Conservation (phyloP, 1,140 invertebrate species). For the Chironomus striatipennis region DNA sequence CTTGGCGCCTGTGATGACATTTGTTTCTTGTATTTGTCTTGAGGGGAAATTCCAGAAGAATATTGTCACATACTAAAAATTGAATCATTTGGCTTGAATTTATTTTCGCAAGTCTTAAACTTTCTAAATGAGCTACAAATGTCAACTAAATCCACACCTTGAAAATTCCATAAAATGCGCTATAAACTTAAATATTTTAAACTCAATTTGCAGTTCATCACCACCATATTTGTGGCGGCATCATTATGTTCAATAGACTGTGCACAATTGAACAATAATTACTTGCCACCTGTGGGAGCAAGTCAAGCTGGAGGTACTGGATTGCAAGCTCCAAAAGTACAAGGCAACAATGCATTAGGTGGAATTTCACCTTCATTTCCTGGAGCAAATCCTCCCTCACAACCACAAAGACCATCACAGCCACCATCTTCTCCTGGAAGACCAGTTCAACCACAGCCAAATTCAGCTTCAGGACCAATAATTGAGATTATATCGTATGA, state of each 20-base stretch:
- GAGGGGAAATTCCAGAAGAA: too few relatives aligned
- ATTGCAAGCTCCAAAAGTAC: constrained; percentile 33
- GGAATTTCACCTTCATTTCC: background rate
- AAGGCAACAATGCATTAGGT: background rate
- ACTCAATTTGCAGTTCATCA: background rate
- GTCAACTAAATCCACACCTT: too few relatives aligned
- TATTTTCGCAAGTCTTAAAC: too few relatives aligned
- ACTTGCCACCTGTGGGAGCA: constrained; percentile 40
- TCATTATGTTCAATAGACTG: constrained; percentile 23
- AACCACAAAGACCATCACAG: constrained; percentile 29
- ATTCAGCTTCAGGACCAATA: constrained; percentile 30
- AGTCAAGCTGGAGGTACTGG: constrained; percentile 36
- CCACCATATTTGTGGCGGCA: background rate
- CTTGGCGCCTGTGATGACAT: too few relatives aligned
- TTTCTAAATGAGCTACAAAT: too few relatives aligned
- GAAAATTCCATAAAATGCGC: too few relatives aligned
- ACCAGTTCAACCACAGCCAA: constrained; percentile 8
- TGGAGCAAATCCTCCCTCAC: constrained; percentile 19
- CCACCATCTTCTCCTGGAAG: constrained; percentile 25
- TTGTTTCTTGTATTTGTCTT: too few relatives aligned
- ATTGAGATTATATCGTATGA: constrained; percentile 47
- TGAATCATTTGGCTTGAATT: too few relatives aligned
- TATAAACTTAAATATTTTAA: background rate
- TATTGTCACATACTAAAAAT: too few relatives aligned
- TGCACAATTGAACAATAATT: constrained; percentile 41